Conservation (phyloP, 2,797 vertebrate species). For the Sibirionetta formosa region DNA sequence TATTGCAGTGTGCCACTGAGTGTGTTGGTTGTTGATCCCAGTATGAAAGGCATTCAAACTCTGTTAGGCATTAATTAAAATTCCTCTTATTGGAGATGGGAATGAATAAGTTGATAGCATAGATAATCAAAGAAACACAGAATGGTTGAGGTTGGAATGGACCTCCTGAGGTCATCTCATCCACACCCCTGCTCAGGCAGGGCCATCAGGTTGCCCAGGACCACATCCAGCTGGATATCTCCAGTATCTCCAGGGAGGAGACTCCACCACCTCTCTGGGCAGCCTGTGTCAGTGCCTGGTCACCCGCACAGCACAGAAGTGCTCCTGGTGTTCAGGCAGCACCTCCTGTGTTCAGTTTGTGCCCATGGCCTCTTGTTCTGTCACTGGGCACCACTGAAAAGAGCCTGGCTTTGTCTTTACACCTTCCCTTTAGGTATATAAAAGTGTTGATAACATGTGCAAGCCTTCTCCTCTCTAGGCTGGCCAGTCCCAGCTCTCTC, state of each 20-base stretch:
- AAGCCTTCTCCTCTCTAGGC: background rate
- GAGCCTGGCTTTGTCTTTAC: background rate
- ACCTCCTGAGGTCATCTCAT: background rate
- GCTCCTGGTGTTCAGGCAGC: background rate
- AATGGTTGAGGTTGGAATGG: background rate
- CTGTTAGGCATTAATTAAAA: background rate
- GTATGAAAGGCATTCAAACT: background rate
- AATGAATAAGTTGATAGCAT: background rate
- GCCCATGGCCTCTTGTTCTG: background rate
- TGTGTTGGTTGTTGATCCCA: background rate
- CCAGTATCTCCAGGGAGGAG: background rate
- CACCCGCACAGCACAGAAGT: background rate
- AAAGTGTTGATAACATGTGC: background rate
- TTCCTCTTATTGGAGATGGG: background rate
- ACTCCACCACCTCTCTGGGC: background rate
- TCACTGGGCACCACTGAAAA: background rate
- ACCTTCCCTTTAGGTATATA: background rate
- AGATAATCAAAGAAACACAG: background rate
- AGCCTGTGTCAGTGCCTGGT: background rate
- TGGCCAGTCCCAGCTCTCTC: background rate
- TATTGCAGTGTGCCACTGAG: background rate
- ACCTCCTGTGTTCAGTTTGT: background rate
- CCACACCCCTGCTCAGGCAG: background rate
- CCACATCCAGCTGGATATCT: background rate
- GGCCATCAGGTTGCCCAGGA: background rate